Evolutionary conservation across 2,797 vertebrate genomes (phyloP), one percentile per base, ranked within the genome.

Genomic region (Sciurus vulgaris): DNA sequence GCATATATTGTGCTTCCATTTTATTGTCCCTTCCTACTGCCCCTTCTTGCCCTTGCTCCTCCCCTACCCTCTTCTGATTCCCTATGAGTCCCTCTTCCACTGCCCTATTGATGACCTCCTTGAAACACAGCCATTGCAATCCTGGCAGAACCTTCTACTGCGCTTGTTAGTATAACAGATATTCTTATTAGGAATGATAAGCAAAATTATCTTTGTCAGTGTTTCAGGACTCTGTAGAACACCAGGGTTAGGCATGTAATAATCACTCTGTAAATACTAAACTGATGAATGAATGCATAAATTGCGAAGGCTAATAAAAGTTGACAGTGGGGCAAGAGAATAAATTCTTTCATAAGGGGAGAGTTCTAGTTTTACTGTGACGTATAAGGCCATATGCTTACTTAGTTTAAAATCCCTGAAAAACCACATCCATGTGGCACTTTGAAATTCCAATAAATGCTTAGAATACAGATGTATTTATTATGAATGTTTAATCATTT

Each of bases 381-480:
- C 76, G 41, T 61, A 51, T 33, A 86, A 94, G 84, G 73, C 47
- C 93, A 54, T 89, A 38, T 92, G 76, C 30, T 90, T 78, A 93
- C 56, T n/a, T 77, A 72, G 18, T 78, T 96, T 90, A 92, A 95
- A 91, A 88, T 38, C 86, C 26, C 69, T 79, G 82, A 94, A 88
- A 76, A 97, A 86, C 79, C 51, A 38, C 61, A 76, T 54, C 24
- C 47, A 3, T 30, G 65, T 22, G 59, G 41, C 56, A 33, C 7
- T 94, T 96, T 28, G 54, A 20, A 86, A 86, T 70, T 94, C 44
- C 61, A 33, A 28, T 86, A 81, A 67, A 79, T 91, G 28, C 67
- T 93, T 89, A 76, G 35, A 92, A 49, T 92, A 47, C 63, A 89
- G 65, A 49, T 72, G 18, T 73, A 65, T 92, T 63, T 93, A 74